Conservation (phyloP, 2,888 invertebrate species). For the Xylota segnis region DNA sequence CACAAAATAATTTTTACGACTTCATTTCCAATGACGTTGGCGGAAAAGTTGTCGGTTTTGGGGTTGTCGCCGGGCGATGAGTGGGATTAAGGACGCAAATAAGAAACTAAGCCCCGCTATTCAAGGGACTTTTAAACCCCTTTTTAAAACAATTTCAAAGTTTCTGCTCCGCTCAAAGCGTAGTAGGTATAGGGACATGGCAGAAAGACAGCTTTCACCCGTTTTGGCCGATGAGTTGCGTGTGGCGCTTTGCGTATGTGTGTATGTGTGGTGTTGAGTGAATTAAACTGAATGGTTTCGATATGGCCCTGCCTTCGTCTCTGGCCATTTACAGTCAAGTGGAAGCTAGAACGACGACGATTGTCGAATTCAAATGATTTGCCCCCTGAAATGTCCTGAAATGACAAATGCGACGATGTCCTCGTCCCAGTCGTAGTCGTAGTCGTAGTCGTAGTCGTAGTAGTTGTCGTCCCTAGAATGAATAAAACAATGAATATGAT, state of each 20-base stretch:
- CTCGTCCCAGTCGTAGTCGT: slow-evolving; percentile 55
- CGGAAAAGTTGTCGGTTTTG: slow-evolving; percentile 56
- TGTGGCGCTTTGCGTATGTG: slow-evolving; percentile 37
- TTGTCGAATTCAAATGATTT: slow-evolving; percentile 77
- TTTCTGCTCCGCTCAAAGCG: slow-evolving; percentile 28
- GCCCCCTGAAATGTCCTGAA: slow-evolving; percentile 64
- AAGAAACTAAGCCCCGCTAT: slow-evolving; percentile 52
- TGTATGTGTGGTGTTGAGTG: slow-evolving; percentile 59
- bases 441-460: slow-evolving; percentile 23
- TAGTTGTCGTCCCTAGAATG: slow-evolving; percentile 61
- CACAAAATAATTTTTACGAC: slow-evolving; percentile 85
- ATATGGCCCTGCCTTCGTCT: slow-evolving; percentile 20
- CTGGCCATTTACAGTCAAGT: slow-evolving; percentile 67
- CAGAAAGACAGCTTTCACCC: slow-evolving; percentile 32
- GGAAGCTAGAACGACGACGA: slow-evolving; percentile 65
- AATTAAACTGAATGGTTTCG: slow-evolving; percentile 75
- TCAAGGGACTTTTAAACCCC: slow-evolving; percentile 46
- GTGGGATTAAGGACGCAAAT: slow-evolving; percentile 29
- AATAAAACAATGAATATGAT: slow-evolving; percentile 67
- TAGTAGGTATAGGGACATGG: slow-evolving; percentile 7
- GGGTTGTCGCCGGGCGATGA: slow-evolving; percentile 33
- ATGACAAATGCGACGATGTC: slow-evolving; percentile 72
- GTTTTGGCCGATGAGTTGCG: slow-evolving; percentile 58
- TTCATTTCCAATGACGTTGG: slow-evolving; percentile 79
- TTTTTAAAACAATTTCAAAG: slow-evolving; percentile 74